Conservation (phyloP, 2,888 invertebrate species). For the Callyntrura guangdongensis region DNA sequence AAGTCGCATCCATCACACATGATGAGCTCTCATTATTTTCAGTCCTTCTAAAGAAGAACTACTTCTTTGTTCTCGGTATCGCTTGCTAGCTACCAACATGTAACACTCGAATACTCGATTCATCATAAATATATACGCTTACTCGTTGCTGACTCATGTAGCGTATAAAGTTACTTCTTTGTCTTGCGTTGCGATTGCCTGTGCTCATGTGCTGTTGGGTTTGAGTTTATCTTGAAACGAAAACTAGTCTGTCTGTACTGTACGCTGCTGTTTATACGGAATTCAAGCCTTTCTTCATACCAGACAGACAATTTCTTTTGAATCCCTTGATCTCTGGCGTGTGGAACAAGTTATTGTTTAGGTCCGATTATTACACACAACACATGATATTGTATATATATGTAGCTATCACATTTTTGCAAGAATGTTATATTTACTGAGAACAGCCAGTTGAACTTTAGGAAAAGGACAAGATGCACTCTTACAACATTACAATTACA, state of each 20-base stretch:
- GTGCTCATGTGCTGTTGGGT: no score
- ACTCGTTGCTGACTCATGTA: background rate
- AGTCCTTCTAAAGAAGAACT: conserved; percentile 63
- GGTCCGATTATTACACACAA: background rate
- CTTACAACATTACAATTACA: no score
- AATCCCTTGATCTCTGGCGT: conserved; percentile 45
- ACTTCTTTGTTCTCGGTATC: background rate
- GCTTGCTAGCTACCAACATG: background rate
- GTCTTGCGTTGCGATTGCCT: no score
- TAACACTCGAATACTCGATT: conserved; percentile 30
- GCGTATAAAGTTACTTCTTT: background rate
- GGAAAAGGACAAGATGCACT: background rate
- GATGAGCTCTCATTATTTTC: background rate
- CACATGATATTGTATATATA: no score
- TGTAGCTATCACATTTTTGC: conserved; percentile 39
- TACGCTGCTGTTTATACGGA: no score
- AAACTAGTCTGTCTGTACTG: no score
- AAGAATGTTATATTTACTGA: conserved; percentile 13
- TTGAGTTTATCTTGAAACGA: no score
- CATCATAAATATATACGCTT: background rate
- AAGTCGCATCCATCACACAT: background rate
- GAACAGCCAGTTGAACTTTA: background rate
- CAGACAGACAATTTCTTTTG: conserved; percentile 50
- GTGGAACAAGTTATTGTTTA: conserved; percentile 2
- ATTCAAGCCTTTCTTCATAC: no score